Evolutionary conservation across 92 coral and sea anemone species (phyloP), one percentile per base, ranked within the genome.

Genomic region (Phenganax marumi): DNA sequence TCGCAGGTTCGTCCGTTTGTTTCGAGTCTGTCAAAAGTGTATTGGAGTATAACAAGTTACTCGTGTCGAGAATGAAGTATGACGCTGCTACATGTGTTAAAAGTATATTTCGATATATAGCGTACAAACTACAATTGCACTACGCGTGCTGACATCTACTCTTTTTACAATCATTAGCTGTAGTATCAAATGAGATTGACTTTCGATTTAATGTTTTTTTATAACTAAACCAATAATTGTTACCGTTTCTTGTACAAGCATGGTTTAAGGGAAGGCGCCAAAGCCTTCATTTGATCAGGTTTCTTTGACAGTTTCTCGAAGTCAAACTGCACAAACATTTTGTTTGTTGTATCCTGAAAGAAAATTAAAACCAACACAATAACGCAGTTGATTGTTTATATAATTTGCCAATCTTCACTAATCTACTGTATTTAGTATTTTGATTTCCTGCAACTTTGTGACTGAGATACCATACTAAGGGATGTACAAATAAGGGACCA

Each of bases 171-270:
- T 33, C 43, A 33, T 33, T 33, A 33, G 43, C 43, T 33, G 5
- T 33, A 33, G 43, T 58, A 8, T 58, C 0, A 12, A 58, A 18
- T 58, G 65, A 5, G 21, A 58, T 52, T 52, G 57, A 56, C 21
- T 13, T 56, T 13, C 21, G 39, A 10, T 18, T 63, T 1, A 18
- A 3, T 63, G 7, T 6, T 26, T 3, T 26, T 19, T 16, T 23
- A 68, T 68, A 26, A 8, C 3, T 68, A 68, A 13, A 46, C 19
- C 4, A 47, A 19, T 17, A 17, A 50, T 3, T 18, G 50, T 64
- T 86, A 94, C 16, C 94, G 91, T 68, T 86, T 92, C 71, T 94
- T 94, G 84, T 94, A 94, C 70, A 94, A 85, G 52, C 98, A 94
- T 18, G 98, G 98, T 69, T 90, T 92, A 3, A 94, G 87, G 10